phyloP scores from a whole-genome alignment of 2,113 vertebrate genomes.

The Glaucidium brasilianum region DNA sequence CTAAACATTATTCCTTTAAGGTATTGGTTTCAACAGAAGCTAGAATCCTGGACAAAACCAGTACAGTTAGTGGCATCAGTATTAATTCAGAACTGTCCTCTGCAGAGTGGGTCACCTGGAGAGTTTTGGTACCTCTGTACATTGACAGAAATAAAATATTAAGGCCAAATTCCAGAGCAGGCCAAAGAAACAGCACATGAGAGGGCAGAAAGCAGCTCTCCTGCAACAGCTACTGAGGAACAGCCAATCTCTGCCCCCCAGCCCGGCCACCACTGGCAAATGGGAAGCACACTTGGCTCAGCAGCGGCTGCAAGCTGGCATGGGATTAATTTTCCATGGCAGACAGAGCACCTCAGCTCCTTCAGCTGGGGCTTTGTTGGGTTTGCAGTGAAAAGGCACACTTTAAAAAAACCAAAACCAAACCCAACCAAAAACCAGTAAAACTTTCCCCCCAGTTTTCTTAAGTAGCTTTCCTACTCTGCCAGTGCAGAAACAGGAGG shows the following conservation, averaged over 20 bases:
- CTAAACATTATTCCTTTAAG: not conserved
- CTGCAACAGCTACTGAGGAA: not conserved
- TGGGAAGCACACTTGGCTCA: rapidly evolving
- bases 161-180: not conserved
- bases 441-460: not conserved
- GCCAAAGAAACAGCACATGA: not conserved
- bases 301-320: not conserved
- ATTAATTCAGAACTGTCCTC: not conserved
- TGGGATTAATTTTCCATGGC: not conserved
- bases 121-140: not conserved
- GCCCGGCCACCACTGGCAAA: not conserved
- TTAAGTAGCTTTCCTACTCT: not conserved
- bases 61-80: not conserved
- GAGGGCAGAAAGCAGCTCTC: not conserved
- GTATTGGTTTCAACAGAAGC: not conserved
- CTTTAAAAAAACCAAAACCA: not conserved
- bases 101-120: not conserved
- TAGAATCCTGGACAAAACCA: not conserved
- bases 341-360: not conserved
- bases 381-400: not conserved
- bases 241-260: not conserved
- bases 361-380: not conserved
- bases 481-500: not conserved
- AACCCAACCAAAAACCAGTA: too few species aligned
- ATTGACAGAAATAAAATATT: not conserved